Conservation (phyloP, 2,113 vertebrate species). For the Rafetus swinhoei region DNA sequence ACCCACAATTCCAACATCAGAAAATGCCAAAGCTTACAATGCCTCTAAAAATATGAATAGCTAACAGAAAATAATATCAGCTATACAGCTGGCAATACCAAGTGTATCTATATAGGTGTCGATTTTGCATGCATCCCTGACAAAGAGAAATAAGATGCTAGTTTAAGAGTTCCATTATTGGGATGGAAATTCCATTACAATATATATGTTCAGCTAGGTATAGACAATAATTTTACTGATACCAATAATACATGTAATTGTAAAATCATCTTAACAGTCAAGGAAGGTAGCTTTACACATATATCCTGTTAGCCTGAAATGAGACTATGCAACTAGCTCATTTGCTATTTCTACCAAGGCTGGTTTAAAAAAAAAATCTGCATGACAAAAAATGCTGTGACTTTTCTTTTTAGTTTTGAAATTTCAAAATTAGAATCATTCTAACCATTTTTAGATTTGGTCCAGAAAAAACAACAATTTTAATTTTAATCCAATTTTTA, state of each 20-base stretch:
- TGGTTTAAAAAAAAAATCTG: not conserved
- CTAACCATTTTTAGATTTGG: not conserved
- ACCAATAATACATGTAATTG: not conserved
- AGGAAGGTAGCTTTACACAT: not conserved
- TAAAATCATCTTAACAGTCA: not conserved
- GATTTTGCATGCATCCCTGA: not conserved
- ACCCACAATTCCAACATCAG: not conserved
- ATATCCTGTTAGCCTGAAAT: not conserved
- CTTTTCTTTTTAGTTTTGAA: not conserved
- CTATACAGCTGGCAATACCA: not conserved
- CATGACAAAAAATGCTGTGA: not conserved
- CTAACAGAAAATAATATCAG: not conserved
- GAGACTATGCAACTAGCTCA: not conserved
- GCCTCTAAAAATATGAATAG: not conserved
- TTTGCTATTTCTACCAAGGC: not conserved
- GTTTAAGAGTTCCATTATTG: not conserved
- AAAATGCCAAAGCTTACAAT: rapidly evolving
- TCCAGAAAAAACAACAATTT: not conserved
- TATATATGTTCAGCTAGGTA: not conserved
- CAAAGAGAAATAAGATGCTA: not conserved
- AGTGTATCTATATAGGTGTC: not conserved
- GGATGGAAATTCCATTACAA: not conserved
- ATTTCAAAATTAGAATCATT: not conserved
- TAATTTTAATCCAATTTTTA: not conserved
- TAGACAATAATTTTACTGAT: not conserved